A percentile compares a stretch with the other conserved stretches of the same genome.
phyloP scores from a whole-genome alignment of 2,797 vertebrate species.

The Pagetopsis macropterus region DNA sequence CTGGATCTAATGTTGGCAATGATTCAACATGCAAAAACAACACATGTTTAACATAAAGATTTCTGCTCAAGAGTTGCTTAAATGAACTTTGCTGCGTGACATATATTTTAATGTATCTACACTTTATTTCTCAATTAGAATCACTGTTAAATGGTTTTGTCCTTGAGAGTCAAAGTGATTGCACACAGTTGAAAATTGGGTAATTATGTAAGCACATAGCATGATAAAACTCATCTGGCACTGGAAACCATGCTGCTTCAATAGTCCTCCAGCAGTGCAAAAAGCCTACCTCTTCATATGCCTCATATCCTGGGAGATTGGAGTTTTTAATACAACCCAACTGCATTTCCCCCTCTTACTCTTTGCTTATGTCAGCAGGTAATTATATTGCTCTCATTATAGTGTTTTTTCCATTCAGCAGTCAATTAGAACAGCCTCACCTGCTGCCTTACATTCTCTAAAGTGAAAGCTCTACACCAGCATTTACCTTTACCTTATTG shows the following conservation, averaged over 20 bases:
- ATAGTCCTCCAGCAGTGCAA: constrained; percentile 60
- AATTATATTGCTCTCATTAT: constrained; percentile 70
- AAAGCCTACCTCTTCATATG: constrained; percentile 62
- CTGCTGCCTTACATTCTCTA: constrained; percentile 44
- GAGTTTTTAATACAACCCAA: constrained; percentile 54
- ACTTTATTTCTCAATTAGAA: constrained; percentile 36
- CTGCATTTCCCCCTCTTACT: constrained; percentile 49
- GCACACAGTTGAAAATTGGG: constrained; percentile 31
- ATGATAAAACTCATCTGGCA: constrained; percentile 42
- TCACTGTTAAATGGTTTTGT: constrained; percentile 22
- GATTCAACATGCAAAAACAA: too few species aligned
- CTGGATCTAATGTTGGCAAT: too few species aligned
- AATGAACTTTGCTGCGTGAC: not conserved
- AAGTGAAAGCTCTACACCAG: constrained; percentile 19
- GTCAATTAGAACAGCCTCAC: constrained; percentile 64
- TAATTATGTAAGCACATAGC: constrained; percentile 46
- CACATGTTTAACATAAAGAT: too few species aligned
- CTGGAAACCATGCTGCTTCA: constrained; percentile 54
- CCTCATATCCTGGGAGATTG: constrained; percentile 61
- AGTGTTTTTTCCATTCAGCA: constrained; percentile 56
- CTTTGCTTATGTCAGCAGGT: constrained; percentile 73
- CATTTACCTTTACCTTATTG: constrained; percentile 10
- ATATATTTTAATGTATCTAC: constrained; percentile 7
- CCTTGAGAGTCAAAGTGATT: constrained; percentile 24
- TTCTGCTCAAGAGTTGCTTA: too few species aligned